phyloP scores from a whole-genome alignment of 1,140 invertebrate genomes.

The Pogonomyrmex barbatus region DNA sequence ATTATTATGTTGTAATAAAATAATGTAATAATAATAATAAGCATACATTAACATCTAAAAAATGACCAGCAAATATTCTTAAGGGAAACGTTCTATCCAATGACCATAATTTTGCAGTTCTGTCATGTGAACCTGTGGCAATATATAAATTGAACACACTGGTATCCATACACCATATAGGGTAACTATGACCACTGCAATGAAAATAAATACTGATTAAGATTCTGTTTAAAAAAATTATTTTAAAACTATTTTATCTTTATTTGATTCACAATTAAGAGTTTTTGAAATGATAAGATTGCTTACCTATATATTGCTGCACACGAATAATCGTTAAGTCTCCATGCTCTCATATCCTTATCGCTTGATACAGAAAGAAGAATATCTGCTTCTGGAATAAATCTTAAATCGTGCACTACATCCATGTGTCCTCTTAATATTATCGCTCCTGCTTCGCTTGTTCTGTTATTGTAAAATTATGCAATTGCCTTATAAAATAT shows the following conservation, averaged over 20 bases:
- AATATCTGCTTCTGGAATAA: slow-evolving; percentile 87
- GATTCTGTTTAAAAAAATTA: background rate
- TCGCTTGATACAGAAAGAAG: slow-evolving; percentile 93
- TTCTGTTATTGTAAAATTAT: slow-evolving; percentile 64
- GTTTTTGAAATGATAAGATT: slow-evolving; percentile 75
- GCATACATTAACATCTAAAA: slow-evolving; percentile 92
- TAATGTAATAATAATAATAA: background rate
- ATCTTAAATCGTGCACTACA: slow-evolving; percentile 90
- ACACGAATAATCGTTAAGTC: slow-evolving; percentile 89
- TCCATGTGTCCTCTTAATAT: slow-evolving; percentile 91
- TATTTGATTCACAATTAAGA: slow-evolving; percentile 26
- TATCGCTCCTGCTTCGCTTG: slow-evolving; percentile 86
- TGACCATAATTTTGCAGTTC: slow-evolving; percentile 94
- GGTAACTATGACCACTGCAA: slow-evolving; percentile 92
- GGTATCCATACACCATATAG: slow-evolving; percentile 94
- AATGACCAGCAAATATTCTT: slow-evolving; percentile 93
- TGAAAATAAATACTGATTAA: slow-evolving; percentile 44
- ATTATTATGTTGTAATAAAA: slow-evolving; percentile 5
- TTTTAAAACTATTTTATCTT: background rate
- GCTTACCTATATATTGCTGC: slow-evolving; percentile 89
- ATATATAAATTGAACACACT: slow-evolving; percentile 91
- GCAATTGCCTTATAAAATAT: background rate
- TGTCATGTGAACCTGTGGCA: slow-evolving; percentile 94
- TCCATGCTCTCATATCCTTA: slow-evolving; percentile 91
- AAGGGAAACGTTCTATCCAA: slow-evolving; percentile 92